phyloP scores from a whole-genome alignment of 2,113 vertebrate species.

The Eudyptes chrysolophus region DNA sequence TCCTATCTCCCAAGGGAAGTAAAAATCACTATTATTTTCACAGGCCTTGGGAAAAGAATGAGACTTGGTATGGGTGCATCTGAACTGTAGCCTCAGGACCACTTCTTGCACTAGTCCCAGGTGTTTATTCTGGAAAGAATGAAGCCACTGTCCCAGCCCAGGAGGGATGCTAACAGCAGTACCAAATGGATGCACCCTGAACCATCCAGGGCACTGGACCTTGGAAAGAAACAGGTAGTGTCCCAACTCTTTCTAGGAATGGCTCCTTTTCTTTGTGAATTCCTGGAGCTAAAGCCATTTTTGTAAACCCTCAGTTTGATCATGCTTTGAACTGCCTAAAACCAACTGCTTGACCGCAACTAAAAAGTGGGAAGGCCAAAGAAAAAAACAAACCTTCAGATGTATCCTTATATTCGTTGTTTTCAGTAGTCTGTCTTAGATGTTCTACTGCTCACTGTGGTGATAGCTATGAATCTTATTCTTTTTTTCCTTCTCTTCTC shows the following conservation, averaged over 20 bases:
- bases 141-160: background rate
- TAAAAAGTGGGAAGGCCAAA: background rate
- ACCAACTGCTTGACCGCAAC: background rate
- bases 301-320: background rate
- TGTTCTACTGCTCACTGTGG: background rate
- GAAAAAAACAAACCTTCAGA: background rate
- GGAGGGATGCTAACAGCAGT: background rate
- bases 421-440: background rate
- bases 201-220: background rate
- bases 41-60: background rate
- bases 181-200: background rate
- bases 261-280: background rate
- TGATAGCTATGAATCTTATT: background rate
- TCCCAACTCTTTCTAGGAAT: background rate
- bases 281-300: background rate
- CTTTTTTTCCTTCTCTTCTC: background rate
- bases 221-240: background rate
- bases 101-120: background rate
- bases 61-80: background rate
- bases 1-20: background rate
- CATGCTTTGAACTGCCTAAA: background rate
- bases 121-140: background rate
- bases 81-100: background rate
- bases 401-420: background rate
- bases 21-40: background rate